Evolutionary conservation across 2,888 invertebrate species (phyloP).

Genomic region (Glyphotaelius pellucidus): DNA sequence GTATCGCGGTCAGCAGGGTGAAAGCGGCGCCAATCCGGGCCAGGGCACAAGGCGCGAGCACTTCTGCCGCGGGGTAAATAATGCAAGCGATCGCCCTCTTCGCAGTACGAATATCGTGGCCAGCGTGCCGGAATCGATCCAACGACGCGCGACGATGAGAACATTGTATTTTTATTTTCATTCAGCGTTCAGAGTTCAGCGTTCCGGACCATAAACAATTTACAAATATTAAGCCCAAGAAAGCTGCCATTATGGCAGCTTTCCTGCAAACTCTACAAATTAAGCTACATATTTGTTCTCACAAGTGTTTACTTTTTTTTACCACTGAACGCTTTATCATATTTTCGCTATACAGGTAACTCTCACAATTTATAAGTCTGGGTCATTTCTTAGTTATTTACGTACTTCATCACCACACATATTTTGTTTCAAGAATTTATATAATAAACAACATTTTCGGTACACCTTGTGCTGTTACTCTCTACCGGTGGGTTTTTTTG

Average conservation of each 20-base stretch:
- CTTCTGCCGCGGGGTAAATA: conserved; percentile 22
- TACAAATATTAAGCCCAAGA: not conserved
- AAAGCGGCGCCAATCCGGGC: conserved; percentile 41
- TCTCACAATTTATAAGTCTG: no score
- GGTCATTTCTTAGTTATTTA: no score
- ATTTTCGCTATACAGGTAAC: no score
- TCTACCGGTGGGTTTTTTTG: not conserved
- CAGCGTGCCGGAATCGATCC: not conserved
- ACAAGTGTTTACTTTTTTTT: no score
- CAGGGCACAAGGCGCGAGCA: not conserved
- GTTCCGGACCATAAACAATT: not conserved
- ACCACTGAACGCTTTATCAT: no score
- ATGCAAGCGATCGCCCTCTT: conserved; percentile 3
- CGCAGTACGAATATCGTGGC: not conserved
- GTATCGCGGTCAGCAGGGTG: conserved; percentile 43
- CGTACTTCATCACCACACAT: no score
- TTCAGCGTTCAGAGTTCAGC: not conserved
- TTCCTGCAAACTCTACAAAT: not conserved
- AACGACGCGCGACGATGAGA: not conserved
- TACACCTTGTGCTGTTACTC: no score
- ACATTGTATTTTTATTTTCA: not conserved
- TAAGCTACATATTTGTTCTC: not conserved
- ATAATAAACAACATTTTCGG: no score
- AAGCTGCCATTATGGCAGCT: not conserved
- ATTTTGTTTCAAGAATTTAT: no score